Evolutionary conservation across 1,140 invertebrate species (phyloP).

Genomic region (Sycophaga agraensis): DNA sequence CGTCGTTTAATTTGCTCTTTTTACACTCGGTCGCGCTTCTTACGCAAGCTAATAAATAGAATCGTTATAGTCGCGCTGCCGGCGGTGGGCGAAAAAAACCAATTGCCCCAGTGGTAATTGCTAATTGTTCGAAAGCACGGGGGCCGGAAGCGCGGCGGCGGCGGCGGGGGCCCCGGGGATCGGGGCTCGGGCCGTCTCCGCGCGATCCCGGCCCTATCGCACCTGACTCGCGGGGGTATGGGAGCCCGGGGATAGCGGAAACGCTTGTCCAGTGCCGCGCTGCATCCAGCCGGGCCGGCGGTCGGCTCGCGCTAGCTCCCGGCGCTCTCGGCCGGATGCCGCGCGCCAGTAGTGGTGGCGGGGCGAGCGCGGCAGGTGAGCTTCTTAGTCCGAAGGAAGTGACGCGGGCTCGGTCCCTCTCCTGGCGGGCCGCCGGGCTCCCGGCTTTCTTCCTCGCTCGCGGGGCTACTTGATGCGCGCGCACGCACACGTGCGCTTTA

Average conservation of each 20-base stretch:
- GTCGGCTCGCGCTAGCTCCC: too few relatives aligned
- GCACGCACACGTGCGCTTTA: background rate
- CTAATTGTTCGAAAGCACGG: too few relatives aligned
- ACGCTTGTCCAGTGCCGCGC: conserved; percentile 4
- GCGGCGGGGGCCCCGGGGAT: background rate
- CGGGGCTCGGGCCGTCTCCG: too few relatives aligned
- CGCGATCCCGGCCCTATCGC: too few relatives aligned
- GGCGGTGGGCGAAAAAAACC: too few relatives aligned
- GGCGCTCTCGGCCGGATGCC: conserved; percentile 16
- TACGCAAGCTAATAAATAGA: too few relatives aligned
- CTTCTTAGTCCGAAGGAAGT: conserved; percentile 10
- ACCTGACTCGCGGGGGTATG: too few relatives aligned
- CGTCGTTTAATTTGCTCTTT: too few relatives aligned
- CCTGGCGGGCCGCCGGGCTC: conserved; percentile 24
- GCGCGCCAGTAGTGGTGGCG: background rate
- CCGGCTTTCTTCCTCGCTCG: background rate
- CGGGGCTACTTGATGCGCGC: background rate
- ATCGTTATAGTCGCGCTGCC: too few relatives aligned
- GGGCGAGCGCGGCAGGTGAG: conserved; percentile 9
- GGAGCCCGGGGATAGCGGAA: conserved; percentile 12
- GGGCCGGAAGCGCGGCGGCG: too few relatives aligned
- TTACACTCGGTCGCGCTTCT: too few relatives aligned
- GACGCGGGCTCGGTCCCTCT: conserved; percentile 28
- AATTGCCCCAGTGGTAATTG: too few relatives aligned
- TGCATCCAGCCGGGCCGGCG: background rate